phyloP scores from a whole-genome alignment of 2,113 vertebrate genomes.

The Chlorocebus sabaeus region DNA sequence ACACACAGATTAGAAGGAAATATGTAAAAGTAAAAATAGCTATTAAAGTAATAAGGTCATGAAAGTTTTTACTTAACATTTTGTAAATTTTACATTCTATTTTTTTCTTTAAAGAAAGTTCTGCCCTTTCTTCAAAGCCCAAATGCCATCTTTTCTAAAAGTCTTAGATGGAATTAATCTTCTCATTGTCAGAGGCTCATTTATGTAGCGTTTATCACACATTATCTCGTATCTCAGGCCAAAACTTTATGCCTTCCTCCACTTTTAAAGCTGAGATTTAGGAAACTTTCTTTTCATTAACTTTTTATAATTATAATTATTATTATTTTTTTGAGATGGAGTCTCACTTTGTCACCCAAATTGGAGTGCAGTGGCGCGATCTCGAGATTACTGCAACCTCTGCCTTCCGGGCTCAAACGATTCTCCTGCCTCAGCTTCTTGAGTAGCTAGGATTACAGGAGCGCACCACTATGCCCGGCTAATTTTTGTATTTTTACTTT shows the following conservation, averaged over 20 bases:
- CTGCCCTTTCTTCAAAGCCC: constrained; percentile 13
- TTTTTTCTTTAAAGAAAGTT: not conserved
- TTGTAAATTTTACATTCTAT: not conserved
- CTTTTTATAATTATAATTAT: too few relatives aligned
- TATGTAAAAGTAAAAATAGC: not conserved
- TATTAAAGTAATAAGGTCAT: not conserved
- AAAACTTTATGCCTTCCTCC: not conserved
- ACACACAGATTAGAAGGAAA: not conserved
- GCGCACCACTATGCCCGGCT: too few relatives aligned
- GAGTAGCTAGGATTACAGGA: too few relatives aligned
- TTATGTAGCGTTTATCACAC: not conserved
- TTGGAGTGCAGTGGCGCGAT: too few relatives aligned
- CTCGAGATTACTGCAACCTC: too few relatives aligned
- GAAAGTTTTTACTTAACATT: not conserved
- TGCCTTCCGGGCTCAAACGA: too few relatives aligned
- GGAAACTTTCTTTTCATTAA: not conserved
- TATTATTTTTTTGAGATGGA: too few relatives aligned
- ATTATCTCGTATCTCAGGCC: not conserved
- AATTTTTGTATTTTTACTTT: too few relatives aligned
- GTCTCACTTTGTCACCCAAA: too few relatives aligned
- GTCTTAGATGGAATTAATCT: not conserved
- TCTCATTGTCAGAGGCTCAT: not conserved
- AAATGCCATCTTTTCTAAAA: not conserved
- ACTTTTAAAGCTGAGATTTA: not conserved
- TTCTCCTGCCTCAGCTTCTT: too few relatives aligned